Evolutionary conservation across 2,888 invertebrate genomes (phyloP).

Genomic region (Acleris emargana): DNA sequence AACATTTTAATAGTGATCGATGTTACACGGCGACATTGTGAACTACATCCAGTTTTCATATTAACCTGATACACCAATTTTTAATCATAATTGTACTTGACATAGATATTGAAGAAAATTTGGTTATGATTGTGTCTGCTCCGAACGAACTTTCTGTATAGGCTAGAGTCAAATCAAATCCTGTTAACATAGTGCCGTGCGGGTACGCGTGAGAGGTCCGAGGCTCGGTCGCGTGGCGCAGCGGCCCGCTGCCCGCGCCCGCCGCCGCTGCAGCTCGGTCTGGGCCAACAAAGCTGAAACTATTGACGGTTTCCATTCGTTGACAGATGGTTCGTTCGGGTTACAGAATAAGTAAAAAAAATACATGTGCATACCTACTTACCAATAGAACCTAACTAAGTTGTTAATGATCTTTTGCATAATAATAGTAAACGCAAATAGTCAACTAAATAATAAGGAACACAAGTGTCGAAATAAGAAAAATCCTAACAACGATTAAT

Average conservation of each 20-base stretch:
- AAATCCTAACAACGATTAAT: slow-evolving; percentile 57
- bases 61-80: slow-evolving; percentile 54
- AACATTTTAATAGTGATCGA: slow-evolving; percentile 57
- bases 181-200: too few relatives aligned
- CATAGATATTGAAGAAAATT: slow-evolving; percentile 44
- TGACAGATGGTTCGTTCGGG: slow-evolving; percentile 36
- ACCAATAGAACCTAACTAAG: slow-evolving; percentile 39
- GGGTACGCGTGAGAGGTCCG: too few relatives aligned
- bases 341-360: slow-evolving; percentile 38
- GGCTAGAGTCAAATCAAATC: too few relatives aligned
- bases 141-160: slow-evolving; percentile 31
- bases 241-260: too few relatives aligned
- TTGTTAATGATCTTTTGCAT: slow-evolving; percentile 48
- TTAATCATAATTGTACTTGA: slow-evolving; percentile 55
- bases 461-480: slow-evolving; percentile 47
- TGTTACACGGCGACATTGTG: slow-evolving; percentile 53
- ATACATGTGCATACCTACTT: slow-evolving; percentile 40
- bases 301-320: too few relatives aligned
- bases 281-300: too few relatives aligned
- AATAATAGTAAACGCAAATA: slow-evolving; percentile 44
- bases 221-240: too few relatives aligned
- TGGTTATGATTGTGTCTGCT: slow-evolving; percentile 19
- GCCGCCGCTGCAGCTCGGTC: too few relatives aligned
- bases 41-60: slow-evolving; percentile 53
- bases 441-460: slow-evolving; percentile 45